Evolutionary conservation across 2,113 vertebrate genomes (phyloP).

Genomic region (Tyto alba): DNA sequence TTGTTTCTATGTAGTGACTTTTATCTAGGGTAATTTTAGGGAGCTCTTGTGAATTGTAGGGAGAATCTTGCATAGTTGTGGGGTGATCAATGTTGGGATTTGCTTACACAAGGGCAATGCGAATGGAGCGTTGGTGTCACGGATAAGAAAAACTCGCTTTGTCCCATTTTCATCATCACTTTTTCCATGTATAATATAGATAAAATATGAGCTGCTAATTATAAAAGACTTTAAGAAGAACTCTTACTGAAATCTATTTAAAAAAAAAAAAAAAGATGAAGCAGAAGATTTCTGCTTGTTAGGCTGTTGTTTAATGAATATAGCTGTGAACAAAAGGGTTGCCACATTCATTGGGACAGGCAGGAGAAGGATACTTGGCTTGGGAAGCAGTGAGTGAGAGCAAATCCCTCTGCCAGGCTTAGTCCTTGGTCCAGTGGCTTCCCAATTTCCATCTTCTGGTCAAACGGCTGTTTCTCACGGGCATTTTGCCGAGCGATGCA

Average conservation of each 20-base stretch:
- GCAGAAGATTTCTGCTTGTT: not conserved
- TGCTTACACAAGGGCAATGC: accelerated
- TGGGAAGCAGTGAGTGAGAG: accelerated
- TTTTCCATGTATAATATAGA: not conserved
- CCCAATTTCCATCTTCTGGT: not conserved
- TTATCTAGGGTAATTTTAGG: not conserved
- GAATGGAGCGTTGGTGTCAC: accelerated
- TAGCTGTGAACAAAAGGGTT: not conserved
- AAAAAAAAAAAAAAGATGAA: not conserved
- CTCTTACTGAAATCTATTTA: not conserved
- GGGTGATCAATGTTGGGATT: accelerated
- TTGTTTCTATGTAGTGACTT: not conserved
- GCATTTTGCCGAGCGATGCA: not conserved
- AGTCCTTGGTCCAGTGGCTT: not conserved
- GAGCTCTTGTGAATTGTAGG: not conserved
- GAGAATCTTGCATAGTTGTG: not conserved
- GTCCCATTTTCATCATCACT: not conserved
- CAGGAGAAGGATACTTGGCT: not conserved
- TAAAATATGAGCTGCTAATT: not conserved
- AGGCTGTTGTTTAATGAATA: accelerated
- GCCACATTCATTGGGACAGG: accelerated
- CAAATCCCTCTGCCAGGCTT: not conserved
- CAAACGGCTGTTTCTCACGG: not conserved
- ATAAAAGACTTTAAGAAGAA: not conserved
- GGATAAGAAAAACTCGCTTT: not conserved